These are phyloP conservation scores for Cotesia congregata DNA, from an alignment of 2,888 invertebrate species.

Conservation along the genomic window DNA sequence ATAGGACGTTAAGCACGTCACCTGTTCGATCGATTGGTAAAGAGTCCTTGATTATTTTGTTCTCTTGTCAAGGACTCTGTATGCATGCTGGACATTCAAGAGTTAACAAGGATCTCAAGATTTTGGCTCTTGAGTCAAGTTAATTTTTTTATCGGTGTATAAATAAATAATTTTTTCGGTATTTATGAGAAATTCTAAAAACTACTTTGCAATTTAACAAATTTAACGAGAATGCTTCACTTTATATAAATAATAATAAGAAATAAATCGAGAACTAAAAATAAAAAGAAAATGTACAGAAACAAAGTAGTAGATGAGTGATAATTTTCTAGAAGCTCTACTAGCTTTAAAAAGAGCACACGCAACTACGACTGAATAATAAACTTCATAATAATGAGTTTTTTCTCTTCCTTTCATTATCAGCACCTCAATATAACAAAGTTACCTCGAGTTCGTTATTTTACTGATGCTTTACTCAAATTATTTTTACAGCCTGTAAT, in stretches of 20 bases:
- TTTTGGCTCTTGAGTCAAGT: too few species aligned
- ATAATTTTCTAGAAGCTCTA: neutral
- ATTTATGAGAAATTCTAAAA: too few species aligned
- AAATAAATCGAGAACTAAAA: neutral
- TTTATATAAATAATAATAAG: neutral
- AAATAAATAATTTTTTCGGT: too few species aligned
- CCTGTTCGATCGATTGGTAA: conserved; percentile 55
- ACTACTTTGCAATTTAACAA: too few species aligned
- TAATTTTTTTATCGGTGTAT: too few species aligned
- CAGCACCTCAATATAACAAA: neutral
- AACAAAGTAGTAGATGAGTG: neutral
- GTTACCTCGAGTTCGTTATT: neutral
- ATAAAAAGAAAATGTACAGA: neutral
- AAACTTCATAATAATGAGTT: neutral
- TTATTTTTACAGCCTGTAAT: conserved; percentile 1
- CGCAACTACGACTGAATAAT: neutral
- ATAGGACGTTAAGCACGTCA: conserved; percentile 25
- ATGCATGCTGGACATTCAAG: conserved; percentile 34
- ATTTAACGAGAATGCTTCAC: neutral
- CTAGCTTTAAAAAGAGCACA: neutral
- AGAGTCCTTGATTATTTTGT: conserved; percentile 59
- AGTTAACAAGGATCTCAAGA: too few species aligned
- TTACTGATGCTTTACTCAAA: neutral
- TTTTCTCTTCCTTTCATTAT: neutral
- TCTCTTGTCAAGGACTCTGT: conserved; percentile 30